A percentile compares a stretch with the other conserved stretches of the same genome.
Evolutionary conservation across 2,888 invertebrate species (phyloP).

Genomic region (Siphlonurus alternatus): DNA sequence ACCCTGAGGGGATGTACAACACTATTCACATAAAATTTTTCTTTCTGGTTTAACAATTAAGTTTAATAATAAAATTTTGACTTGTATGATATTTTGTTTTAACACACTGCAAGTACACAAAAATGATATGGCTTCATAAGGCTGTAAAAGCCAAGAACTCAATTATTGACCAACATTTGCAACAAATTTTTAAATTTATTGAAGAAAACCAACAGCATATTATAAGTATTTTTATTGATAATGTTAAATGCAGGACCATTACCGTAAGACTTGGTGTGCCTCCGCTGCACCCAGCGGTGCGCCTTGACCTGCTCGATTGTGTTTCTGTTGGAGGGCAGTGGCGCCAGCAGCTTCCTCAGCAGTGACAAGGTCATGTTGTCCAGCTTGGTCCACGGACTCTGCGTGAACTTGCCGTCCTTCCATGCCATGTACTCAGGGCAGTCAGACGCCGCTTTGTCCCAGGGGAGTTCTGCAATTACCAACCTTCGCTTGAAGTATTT

Average conservation of each 20-base stretch:
- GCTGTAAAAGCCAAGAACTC: too few relatives aligned
- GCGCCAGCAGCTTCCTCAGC: conserved; percentile 54
- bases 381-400: conserved; percentile 66
- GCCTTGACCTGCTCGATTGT: conserved; percentile 47
- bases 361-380: conserved; percentile 57
- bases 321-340: conserved; percentile 46
- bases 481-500: not conserved
- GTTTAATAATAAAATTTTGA: too few relatives aligned
- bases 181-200: too few relatives aligned
- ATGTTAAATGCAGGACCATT: too few relatives aligned
- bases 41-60: too few relatives aligned
- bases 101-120: too few relatives aligned
- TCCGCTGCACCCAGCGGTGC: conserved; percentile 53
- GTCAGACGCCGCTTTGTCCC: conserved; percentile 64
- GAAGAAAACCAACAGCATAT: not conserved
- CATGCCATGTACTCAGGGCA: conserved; percentile 60
- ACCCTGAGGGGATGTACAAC: too few relatives aligned
- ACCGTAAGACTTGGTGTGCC: conserved; percentile 29
- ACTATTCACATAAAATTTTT: too few relatives aligned
- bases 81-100: too few relatives aligned
- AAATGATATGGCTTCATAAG: too few relatives aligned
- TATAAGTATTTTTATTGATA: too few relatives aligned
- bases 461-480: conserved; percentile 76
- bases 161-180: too few relatives aligned
- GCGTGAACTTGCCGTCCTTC: conserved; percentile 47